These are phyloP conservation scores for Platycheirus rosarum DNA, from an alignment of 2,888 invertebrate genomes.

Conservation along the genomic window DNA sequence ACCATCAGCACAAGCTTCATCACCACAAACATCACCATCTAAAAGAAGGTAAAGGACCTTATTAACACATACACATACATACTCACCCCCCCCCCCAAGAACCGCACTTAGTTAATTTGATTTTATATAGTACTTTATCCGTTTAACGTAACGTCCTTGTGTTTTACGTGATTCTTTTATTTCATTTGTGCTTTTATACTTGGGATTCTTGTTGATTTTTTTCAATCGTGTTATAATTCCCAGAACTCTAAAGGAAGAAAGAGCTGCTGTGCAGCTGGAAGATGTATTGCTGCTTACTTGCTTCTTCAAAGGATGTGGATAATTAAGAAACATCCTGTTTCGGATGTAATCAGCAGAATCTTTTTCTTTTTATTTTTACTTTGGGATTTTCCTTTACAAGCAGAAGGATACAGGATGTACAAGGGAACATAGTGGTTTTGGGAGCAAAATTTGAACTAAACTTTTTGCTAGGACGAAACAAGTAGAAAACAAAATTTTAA, in stretches of 20 bases:
- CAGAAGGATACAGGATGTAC: slow-evolving; percentile 41
- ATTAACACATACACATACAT: background rate
- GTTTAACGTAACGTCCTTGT: slow-evolving; percentile 13
- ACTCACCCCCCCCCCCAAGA: background rate
- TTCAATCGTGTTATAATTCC: slow-evolving; percentile 40
- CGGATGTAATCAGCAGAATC: slow-evolving; percentile 46
- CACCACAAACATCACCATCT: slow-evolving; percentile 63
- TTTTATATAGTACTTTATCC: slow-evolving; percentile 33
- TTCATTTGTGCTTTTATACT: slow-evolving; percentile 10
- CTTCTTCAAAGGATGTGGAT: slow-evolving; percentile 41
- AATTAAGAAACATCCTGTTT: slow-evolving; percentile 68
- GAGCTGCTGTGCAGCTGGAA: too few relatives aligned
- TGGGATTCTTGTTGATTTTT: slow-evolving; percentile 61
- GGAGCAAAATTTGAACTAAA: slow-evolving; percentile 27
- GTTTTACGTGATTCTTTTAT: slow-evolving; percentile 41
- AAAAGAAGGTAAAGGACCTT: slow-evolving; percentile 63
- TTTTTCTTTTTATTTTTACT: background rate
- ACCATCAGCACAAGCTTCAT: slow-evolving; percentile 66
- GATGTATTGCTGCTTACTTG: too few relatives aligned
- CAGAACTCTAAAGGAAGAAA: too few relatives aligned
- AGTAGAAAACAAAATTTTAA: slow-evolving; percentile 1
- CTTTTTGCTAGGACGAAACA: slow-evolving; percentile 1
- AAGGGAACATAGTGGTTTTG: slow-evolving; percentile 20
- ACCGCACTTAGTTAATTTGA: slow-evolving; percentile 55
- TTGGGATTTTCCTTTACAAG: slow-evolving; percentile 10